These are phyloP conservation scores for Anseranas semipalmata DNA, from an alignment of 2,113 vertebrate species.

Conservation along the genomic window DNA sequence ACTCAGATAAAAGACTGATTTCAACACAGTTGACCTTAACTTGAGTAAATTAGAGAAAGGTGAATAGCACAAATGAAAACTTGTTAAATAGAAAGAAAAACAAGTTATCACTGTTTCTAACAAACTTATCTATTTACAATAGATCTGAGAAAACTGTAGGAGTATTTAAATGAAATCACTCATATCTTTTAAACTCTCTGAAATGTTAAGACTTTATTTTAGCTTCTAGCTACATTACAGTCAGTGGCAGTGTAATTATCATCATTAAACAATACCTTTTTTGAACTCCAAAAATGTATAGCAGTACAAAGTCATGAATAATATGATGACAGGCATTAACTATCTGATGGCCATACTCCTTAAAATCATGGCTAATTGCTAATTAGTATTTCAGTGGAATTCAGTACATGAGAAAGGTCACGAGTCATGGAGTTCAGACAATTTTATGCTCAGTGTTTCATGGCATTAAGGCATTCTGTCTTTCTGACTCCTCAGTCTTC, in stretches of 20 bases:
- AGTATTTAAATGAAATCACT: conserved; percentile 64
- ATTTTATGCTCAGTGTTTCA: not conserved
- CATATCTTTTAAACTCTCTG: conserved; percentile 23
- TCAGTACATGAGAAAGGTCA: not conserved
- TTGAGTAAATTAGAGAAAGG: conserved; percentile 31
- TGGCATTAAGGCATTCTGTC: not conserved
- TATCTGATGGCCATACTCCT: not conserved
- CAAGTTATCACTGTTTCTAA: conserved; percentile 39
- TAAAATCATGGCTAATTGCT: not conserved
- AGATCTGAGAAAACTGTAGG: conserved; percentile 55
- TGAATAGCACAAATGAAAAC: conserved; percentile 54
- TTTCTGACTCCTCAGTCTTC: not conserved
- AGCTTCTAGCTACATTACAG: conserved; percentile 12
- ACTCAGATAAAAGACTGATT: not conserved
- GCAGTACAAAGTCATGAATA: not conserved
- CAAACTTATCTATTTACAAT: conserved; percentile 50
- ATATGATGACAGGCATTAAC: not conserved
- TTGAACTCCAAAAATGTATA: not conserved
- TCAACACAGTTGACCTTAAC: not conserved
- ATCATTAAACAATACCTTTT: conserved; percentile 51
- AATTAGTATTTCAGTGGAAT: not conserved
- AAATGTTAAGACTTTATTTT: conserved; percentile 53
- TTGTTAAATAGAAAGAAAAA: conserved; percentile 51
- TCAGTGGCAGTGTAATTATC: conserved; percentile 21
- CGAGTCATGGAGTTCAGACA: not conserved